phyloP scores from a whole-genome alignment of 2,888 invertebrate genomes.

The Drosophila neutralis region DNA sequence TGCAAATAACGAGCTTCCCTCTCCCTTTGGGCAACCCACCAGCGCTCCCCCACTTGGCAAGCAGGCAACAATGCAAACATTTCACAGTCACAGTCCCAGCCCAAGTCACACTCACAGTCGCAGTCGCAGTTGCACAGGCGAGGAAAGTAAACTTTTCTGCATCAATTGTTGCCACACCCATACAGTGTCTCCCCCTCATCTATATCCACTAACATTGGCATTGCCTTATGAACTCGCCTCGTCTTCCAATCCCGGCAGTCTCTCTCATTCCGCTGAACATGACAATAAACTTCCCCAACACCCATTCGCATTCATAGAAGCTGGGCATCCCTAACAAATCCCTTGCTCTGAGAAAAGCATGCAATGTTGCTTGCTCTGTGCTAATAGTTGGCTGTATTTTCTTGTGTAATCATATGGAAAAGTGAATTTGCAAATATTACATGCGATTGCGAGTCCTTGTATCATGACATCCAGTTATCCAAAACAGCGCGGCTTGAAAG shows the following conservation, averaged over 20 bases:
- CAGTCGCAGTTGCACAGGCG: conserved; percentile 16
- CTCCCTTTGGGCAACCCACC: not conserved
- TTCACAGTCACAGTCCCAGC: conserved; percentile 29
- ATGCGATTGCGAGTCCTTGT: conserved; percentile 62
- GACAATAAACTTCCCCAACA: conserved; percentile 59
- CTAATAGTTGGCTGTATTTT: conserved; percentile 76
- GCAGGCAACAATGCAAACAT: conserved; percentile 47
- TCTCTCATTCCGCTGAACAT: conserved; percentile 24
- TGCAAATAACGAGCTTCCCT: conserved; percentile 71
- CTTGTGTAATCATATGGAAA: conserved; percentile 79
- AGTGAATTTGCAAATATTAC: conserved; percentile 80
- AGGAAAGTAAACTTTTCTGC: conserved; percentile 73
- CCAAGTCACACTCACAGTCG: conserved; percentile 15
- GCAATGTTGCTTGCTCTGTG: conserved; percentile 38
- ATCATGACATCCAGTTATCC: conserved; percentile 54
- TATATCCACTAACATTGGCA: conserved; percentile 12
- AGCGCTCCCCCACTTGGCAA: not conserved
- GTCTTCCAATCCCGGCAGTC: conserved; percentile 32
- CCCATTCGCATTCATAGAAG: conserved; percentile 20
- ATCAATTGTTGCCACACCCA: conserved; percentile 62
- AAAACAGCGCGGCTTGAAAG: conserved; percentile 55
- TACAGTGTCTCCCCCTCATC: not conserved
- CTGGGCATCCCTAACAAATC: not conserved
- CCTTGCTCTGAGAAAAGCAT: conserved; percentile 1
- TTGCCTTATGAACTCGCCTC: conserved; percentile 66